These are phyloP conservation scores for Matsumyia berberina DNA, from an alignment of 2,888 invertebrate genomes.

Conservation along the genomic window DNA sequence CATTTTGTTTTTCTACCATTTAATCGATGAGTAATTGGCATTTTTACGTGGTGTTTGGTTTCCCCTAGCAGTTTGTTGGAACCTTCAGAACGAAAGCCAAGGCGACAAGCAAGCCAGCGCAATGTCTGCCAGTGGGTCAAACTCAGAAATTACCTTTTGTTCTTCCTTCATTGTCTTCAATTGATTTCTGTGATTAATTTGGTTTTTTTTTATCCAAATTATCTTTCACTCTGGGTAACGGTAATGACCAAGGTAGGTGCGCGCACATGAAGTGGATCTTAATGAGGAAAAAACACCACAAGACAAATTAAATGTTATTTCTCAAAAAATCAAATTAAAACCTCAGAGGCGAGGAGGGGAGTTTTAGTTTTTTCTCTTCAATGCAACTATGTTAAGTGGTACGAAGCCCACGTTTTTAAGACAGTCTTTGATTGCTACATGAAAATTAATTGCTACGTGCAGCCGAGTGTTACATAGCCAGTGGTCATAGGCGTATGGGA, in stretches of 20 bases:
- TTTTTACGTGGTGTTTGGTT: conserved; percentile 54
- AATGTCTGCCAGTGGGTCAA: conserved; percentile 67
- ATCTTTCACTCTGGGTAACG: conserved; percentile 49
- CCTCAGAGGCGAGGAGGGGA: conserved; percentile 15
- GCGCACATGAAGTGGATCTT: conserved; percentile 49
- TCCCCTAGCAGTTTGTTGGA: conserved; percentile 22
- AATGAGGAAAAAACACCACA: conserved; percentile 45
- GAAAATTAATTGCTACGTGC: conserved; percentile 50
- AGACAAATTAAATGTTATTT: conserved; percentile 62
- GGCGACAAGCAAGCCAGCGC: conserved; percentile 29
- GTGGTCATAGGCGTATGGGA: conserved; percentile 19
- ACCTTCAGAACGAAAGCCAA: conserved; percentile 60
- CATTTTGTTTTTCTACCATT: conserved; percentile 20
- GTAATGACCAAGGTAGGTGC: conserved; percentile 51
- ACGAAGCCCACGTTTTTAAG: conserved; percentile 42
- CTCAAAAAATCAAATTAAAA: conserved; percentile 46
- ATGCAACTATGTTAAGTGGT: conserved; percentile 34
- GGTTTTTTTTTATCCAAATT: conserved; percentile 16
- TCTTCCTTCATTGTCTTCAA: conserved; percentile 62
- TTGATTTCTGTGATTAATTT: conserved; percentile 66
- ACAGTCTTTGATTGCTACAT: conserved; percentile 48
- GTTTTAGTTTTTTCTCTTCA: neutral
- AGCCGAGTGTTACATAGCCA: conserved; percentile 42
- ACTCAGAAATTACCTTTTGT: conserved; percentile 60
- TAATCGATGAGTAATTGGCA: conserved; percentile 72